These are phyloP conservation scores for Sinotaia quadrata DNA, from an alignment of 2,888 invertebrate genomes.

Conservation along the genomic window DNA sequence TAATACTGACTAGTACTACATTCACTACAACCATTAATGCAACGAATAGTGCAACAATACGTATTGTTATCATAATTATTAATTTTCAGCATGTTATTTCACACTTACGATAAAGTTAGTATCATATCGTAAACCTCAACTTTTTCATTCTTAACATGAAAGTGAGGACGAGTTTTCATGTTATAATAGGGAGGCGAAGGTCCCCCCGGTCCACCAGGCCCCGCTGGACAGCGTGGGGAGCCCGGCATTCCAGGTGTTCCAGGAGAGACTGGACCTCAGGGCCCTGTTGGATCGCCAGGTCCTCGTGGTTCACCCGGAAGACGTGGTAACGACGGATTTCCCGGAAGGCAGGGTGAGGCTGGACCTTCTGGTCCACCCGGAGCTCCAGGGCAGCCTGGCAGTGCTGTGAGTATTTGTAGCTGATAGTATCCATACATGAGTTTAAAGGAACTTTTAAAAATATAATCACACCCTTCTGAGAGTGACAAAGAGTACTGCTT, in stretches of 20 bases:
- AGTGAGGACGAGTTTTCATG: not conserved
- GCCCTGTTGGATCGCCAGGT: conserved; percentile 48
- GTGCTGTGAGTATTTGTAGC: conserved; percentile 55
- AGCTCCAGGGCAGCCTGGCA: conserved; percentile 49
- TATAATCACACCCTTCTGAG: too few species aligned
- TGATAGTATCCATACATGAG: too few species aligned
- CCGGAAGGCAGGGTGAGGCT: conserved; percentile 36
- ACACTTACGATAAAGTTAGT: not conserved
- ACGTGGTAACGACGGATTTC: conserved; percentile 30
- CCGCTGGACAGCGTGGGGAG: conserved; percentile 82
- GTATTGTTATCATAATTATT: too few species aligned
- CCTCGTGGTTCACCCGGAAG: conserved; percentile 37
- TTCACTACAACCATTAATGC: too few species aligned
- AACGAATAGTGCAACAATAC: too few species aligned
- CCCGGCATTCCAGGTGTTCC: conserved; percentile 81
- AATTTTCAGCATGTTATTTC: too few species aligned
- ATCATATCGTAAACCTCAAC: not conserved
- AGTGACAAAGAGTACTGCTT: too few species aligned
- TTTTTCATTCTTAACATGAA: not conserved
- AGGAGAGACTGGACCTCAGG: conserved; percentile 45
- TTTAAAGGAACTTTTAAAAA: too few species aligned
- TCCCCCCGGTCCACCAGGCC: conserved; percentile 78
- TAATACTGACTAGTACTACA: too few species aligned
- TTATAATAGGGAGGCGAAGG: conserved; percentile 72
- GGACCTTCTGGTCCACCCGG: conserved; percentile 59